These are phyloP conservation scores for Drosophila sordidula DNA, from an alignment of 2,888 invertebrate genomes.

Conservation along the genomic window DNA sequence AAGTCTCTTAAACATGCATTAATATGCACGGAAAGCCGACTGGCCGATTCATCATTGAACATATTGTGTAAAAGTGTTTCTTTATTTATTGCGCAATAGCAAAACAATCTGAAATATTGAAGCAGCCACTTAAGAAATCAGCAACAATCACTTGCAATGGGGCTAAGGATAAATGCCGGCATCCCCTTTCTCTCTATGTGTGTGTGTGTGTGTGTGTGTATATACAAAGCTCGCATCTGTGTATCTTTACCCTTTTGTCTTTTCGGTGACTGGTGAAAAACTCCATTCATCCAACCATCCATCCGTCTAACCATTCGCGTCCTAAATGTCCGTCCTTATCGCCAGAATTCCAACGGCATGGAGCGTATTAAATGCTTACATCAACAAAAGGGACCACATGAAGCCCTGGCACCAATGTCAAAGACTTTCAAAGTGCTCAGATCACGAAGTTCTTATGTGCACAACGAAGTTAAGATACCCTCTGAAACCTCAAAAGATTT, in stretches of 20 bases:
- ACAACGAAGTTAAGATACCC: conserved; percentile 29
- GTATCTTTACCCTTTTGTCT: conserved; percentile 42
- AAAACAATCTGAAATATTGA: conserved; percentile 54
- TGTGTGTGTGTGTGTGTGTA: not conserved
- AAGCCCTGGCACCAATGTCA: conserved; percentile 51
- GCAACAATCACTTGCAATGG: conserved; percentile 58
- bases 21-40: conserved; percentile 40
- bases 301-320: conserved; percentile 35
- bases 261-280: conserved; percentile 43
- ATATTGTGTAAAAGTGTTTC: conserved; percentile 49
- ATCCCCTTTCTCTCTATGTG: conserved; percentile 6
- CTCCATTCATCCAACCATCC: conserved; percentile 15
- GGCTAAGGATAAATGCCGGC: conserved; percentile 38
- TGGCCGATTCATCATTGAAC: conserved; percentile 54
- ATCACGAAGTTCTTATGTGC: not conserved
- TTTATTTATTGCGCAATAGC: conserved; percentile 56
- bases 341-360: conserved; percentile 57
- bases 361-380: conserved; percentile 66
- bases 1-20: conserved; percentile 36
- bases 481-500: not conserved
- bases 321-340: conserved; percentile 56
- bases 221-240: not conserved
- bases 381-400: conserved; percentile 56
- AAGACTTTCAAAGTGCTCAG: conserved; percentile 52
- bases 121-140: conserved; percentile 72